Conservation (phyloP, 2,797 vertebrate species). For the Staurois parvus region DNA sequence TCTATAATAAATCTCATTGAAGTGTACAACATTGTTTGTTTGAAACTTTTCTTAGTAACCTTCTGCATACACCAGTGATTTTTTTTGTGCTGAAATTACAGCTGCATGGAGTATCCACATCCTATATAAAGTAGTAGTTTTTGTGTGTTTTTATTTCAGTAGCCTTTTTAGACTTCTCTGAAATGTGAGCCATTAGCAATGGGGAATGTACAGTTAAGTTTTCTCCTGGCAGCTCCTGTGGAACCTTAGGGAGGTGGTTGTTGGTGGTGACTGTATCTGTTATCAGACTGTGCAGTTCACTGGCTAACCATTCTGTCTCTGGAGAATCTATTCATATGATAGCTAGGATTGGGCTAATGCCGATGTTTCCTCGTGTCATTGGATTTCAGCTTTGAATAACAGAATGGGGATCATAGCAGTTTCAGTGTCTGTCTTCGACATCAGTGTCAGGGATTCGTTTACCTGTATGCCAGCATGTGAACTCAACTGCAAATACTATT, state of each 20-base stretch:
- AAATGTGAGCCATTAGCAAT: slow-evolving; percentile 2
- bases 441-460: slow-evolving; percentile 31
- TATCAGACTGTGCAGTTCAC: slow-evolving; percentile 9
- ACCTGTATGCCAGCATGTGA: slow-evolving; percentile 23
- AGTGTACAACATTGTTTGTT: neutral
- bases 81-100: slow-evolving; percentile 36
- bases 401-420: slow-evolving; percentile 1
- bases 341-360: neutral
- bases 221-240: slow-evolving; percentile 12
- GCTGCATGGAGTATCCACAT: neutral
- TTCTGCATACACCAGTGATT: neutral
- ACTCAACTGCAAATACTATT: neutral
- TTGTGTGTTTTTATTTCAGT: neutral
- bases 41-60: neutral
- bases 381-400: slow-evolving; percentile 36
- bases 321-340: slow-evolving; percentile 27
- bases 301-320: neutral
- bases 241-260: slow-evolving; percentile 4
- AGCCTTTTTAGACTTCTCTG: neutral
- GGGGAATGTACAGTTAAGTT: neutral
- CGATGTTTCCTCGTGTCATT: slow-evolving; percentile 1
- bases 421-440: neutral
- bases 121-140: neutral
- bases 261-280: slow-evolving; percentile 16
- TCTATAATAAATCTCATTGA: neutral